These are phyloP conservation scores for Corythaeola cristata DNA, from an alignment of 2,113 vertebrate species.

Conservation along the genomic window DNA sequence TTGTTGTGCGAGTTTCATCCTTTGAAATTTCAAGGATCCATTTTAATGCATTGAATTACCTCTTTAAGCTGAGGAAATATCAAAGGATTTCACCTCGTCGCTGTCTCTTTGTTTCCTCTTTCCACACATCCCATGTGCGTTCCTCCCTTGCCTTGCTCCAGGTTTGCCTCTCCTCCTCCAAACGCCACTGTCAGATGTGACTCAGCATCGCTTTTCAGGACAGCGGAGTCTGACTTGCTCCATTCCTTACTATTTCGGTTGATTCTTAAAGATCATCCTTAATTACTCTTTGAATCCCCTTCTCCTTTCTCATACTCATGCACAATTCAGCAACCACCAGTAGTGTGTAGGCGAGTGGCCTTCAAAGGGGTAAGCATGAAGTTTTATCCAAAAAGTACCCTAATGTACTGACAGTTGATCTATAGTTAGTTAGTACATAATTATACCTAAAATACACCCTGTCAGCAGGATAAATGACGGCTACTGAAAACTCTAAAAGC, in stretches of 20 bases:
- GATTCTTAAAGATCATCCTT: slow-evolving; percentile 6
- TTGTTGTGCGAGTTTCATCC: slow-evolving; percentile 61
- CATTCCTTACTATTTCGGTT: background rate
- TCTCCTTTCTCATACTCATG: background rate
- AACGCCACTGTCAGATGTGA: background rate
- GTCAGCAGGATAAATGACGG: slow-evolving; percentile 65
- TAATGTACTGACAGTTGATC: slow-evolving; percentile 59
- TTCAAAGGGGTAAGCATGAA: slow-evolving; percentile 49
- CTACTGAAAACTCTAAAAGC: slow-evolving; percentile 64
- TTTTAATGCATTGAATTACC: slow-evolving; percentile 36
- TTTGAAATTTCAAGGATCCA: slow-evolving; percentile 63
- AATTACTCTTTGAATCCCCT: background rate
- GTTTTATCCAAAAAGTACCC: slow-evolving; percentile 61
- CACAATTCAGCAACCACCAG: slow-evolving; percentile 25
- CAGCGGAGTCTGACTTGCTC: background rate
- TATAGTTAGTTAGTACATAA: slow-evolving; percentile 72
- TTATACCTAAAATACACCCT: slow-evolving; percentile 66
- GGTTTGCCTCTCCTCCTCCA: background rate
- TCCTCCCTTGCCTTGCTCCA: background rate
- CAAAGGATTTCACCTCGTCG: slow-evolving; percentile 24
- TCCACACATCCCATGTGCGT: background rate
- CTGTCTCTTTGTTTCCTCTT: slow-evolving; percentile 62
- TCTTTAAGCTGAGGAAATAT: slow-evolving; percentile 56
- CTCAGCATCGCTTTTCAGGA: background rate
- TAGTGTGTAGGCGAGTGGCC: slow-evolving; percentile 35